Base-by-base conservation (phyloP, 2,797 vertebrate species). In the Syngnathus rostellatus region DNA sequence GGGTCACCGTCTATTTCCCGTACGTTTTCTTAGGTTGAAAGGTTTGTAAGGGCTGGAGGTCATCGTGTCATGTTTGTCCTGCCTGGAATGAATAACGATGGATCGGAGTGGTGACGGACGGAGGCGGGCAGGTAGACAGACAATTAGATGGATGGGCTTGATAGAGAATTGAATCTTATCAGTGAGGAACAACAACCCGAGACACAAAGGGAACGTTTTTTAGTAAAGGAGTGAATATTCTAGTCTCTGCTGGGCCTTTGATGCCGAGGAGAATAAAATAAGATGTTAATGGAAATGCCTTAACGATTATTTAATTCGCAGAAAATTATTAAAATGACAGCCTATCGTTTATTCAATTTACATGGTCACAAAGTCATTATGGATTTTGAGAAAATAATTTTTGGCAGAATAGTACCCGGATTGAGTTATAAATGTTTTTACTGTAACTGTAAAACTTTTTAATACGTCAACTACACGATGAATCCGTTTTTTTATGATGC, bases 51-150 rank as follows among this genome's bases (percentile, higher is more conserved):
- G 86, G 88, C 79, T 68, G 76, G 81, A 79, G 91, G 91, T 92
- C 87, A 88, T 73, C 76, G 31, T 87, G 91, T 88, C 84, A 83
- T 90, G 90, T 91, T 91, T 92, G 89, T 81, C 79, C 85, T 89
- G 79, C 88, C 88, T 77, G 81, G 78, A 85, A 88, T 85, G 77
- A 83, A 83, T 84, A 80, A 90, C 87, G 90, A 90, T 81, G 79
- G 78, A 82, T 72, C 66, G 12, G 67, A 81, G 83, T 83, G 84
- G 76, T 76, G 85, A 84, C 67, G 81, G 85, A 87, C 67, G 66
- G 78, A 77, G 73, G 81, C 77, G 59, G 81, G 82, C 84, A 89
- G 86, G 80, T 83, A 85, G 82, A 83, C 77, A 79, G 86, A 84
- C 85, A 78, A 83, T 83, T 81, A 81, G 82, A 88, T 81, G 81